Evolutionary conservation across 2,113 vertebrate genomes (phyloP), one percentile per base, ranked within the genome.

Genomic region (Craseonycteris thonglongyai): DNA sequence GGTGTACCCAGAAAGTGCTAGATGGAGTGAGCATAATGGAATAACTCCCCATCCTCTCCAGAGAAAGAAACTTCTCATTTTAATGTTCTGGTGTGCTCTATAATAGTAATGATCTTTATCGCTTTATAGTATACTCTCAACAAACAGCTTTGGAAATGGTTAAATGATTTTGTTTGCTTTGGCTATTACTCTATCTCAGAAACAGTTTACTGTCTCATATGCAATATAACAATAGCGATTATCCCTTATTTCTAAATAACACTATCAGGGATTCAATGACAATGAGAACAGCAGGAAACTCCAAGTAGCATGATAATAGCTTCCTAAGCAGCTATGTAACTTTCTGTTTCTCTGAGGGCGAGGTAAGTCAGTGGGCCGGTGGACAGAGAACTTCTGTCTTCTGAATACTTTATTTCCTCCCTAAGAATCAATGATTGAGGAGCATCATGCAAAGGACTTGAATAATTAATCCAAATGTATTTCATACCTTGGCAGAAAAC

Each of bases 121-220:
- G 95, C 89, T 97, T 96, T 91, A 59, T 96, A 97, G 94, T 88
- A 94, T 94, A 85, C 80, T 75, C 90, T 74, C 95, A 98, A 97
- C 81, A 96, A 98, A 97, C 93, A 96, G 92, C 94, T 97, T 96
- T 95, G 89, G 96, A 98, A 97, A 95, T 80, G 72, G 92, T 89
- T 95, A 96, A 98, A 86, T 92, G 40, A 87, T 97, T 98, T 95
- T 40, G 26, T 58, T 97, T 96, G 96, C 96, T 97, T 89, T 96
- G 90, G 90, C 85, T 94, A 95, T 97, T 98, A 98, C 96, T 98
- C 97, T 97, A 78, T 63, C 93, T 93, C 96, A 80, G 91, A 97
- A 97, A 81, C 81, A 96, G 91, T 97, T 98, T 97, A 95, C 93
- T 82, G 42, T 89, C 83, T 94, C 65, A 58, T 78, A 54, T 30